Conservation (phyloP, 2,797 vertebrate species). For the Pteronotus mesoamericanus region DNA sequence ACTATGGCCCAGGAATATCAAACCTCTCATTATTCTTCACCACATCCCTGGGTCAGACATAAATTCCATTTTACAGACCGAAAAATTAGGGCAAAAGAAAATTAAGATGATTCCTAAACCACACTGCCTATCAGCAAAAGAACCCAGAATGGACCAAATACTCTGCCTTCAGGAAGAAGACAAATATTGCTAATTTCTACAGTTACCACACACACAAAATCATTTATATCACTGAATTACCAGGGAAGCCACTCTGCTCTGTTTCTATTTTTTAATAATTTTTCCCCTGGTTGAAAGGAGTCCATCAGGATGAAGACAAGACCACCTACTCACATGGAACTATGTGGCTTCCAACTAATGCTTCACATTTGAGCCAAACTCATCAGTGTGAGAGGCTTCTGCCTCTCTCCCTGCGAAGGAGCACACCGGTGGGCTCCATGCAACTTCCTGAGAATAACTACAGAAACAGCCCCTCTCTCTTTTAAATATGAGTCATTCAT, state of each 20-base stretch:
- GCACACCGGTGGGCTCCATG: accelerated
- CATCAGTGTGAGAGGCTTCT: neutral
- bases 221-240: neutral
- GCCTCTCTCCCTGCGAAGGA: neutral
- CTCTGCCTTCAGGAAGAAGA: neutral
- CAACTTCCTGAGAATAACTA: neutral
- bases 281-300: neutral
- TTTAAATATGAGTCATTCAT: neutral
- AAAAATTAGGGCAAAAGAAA: neutral
- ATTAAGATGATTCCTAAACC: neutral
- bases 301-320: neutral
- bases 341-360: neutral
- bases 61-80: slow-evolving; percentile 17
- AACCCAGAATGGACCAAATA: neutral
- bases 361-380: neutral
- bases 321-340: neutral
- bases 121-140: neutral
- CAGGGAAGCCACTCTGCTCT: neutral
- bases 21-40: neutral
- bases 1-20: neutral
- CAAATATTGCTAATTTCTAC: neutral
- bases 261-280: neutral
- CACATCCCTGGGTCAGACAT: neutral
- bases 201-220: neutral
- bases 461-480: neutral